Conservation (phyloP, 2,797 vertebrate species). For the Allobates femoralis region DNA sequence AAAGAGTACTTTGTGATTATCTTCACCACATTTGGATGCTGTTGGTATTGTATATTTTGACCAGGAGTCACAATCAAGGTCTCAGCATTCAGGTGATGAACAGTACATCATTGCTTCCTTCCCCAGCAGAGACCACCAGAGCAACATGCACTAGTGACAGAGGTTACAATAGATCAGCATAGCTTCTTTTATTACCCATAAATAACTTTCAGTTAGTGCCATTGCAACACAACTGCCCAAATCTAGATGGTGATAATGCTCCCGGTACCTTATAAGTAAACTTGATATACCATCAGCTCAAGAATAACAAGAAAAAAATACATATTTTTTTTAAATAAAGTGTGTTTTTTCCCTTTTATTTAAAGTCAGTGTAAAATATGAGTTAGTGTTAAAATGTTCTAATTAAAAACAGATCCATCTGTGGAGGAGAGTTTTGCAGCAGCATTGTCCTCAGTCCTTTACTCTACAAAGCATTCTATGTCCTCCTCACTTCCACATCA, state of each 20-base stretch:
- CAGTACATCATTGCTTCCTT: too few relatives aligned
- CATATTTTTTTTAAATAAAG: conserved; percentile 50
- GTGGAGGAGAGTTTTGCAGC: conserved; percentile 48
- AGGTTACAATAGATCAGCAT: too few relatives aligned
- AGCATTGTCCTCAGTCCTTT: conserved; percentile 44
- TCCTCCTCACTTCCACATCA: neutral
- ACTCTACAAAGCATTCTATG: conserved; percentile 19
- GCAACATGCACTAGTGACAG: too few relatives aligned
- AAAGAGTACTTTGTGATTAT: too few relatives aligned
- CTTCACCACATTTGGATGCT: too few relatives aligned
- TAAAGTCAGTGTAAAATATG: conserved; percentile 62
- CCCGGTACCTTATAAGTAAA: too few relatives aligned
- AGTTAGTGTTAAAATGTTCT: conserved; percentile 62
- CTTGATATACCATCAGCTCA: neutral
- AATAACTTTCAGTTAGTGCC: neutral
- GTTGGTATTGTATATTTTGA: too few relatives aligned
- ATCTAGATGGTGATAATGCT: neutral
- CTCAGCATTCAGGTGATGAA: too few relatives aligned
- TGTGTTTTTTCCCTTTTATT: conserved; percentile 61
- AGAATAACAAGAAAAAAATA: neutral
- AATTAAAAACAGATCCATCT: conserved; percentile 54
- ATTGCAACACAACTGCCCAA: neutral
- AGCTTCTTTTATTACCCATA: too few relatives aligned
- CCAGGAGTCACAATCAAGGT: too few relatives aligned
- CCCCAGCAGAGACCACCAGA: too few relatives aligned